Base-by-base conservation (phyloP, 2,113 vertebrate genomes). In the Cricetomys ansorgei region DNA sequence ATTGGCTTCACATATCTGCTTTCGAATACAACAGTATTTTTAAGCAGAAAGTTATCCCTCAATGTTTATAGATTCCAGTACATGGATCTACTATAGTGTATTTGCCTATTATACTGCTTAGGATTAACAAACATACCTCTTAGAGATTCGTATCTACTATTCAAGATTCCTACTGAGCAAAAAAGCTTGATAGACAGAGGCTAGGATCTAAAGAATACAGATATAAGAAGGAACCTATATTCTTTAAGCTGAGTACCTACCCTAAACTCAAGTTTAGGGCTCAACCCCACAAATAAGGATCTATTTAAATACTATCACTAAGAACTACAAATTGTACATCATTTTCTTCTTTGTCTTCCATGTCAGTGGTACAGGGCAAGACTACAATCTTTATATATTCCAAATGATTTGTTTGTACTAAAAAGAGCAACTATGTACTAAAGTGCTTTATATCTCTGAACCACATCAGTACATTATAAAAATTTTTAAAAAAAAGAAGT, bases 401-500 rank as follows among this genome's bases (percentile, higher is more conserved):
- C 97, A 98, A 93, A 98, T 96, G 96, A 97, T 97, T 92, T 96
- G 94, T 95, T 97, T 98, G 50, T 97, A 98, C 98, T 98, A 98
- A 97, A 98, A 98, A 98, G 98, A 99, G 98, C 97, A 97, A 98
- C 95, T 98, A 98, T 98, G 98, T 99, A 99, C 98, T 99, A 99
- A 99, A 99, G 99, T 99, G 99, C 99, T 99, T 99, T 98, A 98
- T 97, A 98, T 98, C 98, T 98, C 98, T 93, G 97, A 99, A 99
- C 97, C 98, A 98, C 98, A 98, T 99, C 98, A 98, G 98, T 98
- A 99, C 98, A 99, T 98, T 96, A 98, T 97, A 98, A 97, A 98
- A 98, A 98, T 37, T 59, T 83, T 19, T 48, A 29, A 25, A 92
- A 83, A 91, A 88, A 92, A 94, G 85, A 84, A 97, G 97, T 96